Evolutionary conservation across 2,888 invertebrate species (phyloP), one percentile per base, ranked within the genome.

Genomic region (Acanthosepion pharaonis): DNA sequence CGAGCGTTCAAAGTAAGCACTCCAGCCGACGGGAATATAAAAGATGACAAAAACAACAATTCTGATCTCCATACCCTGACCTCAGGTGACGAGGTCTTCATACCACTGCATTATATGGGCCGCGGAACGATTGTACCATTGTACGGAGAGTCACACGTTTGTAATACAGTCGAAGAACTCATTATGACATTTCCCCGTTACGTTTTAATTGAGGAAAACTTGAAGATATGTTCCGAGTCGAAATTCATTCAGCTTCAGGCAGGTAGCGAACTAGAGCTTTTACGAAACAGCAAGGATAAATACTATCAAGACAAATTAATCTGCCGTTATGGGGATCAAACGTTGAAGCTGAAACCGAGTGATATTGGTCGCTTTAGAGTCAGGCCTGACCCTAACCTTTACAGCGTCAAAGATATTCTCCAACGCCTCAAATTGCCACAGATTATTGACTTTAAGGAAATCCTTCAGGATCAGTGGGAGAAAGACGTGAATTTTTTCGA

Each of bases 311-410:
- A 51, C 8, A 92, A 49, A 20, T 28, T 92, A 25, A 49, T 92
- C 23, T 51, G 48, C 23, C 48, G 49, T 11, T 92, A 92, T 1
- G 49, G 92, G 23, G 92, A 25, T 2, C n/a, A 92, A 20, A 49
- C 92, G 15, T 51, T 92, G 9, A 8, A 51, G 11, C 23, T 92
- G 25, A 49, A 28, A 8, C 28, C 92, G 9, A 92, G 92, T 33
- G 28, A n/a, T 51, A 92, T 92, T n/a, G 92, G 92, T 11, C 49
- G 51, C 28, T 92, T 92, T 51, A 25, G 51, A 20, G 49, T 51
- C 28, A 92, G 49, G 25, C 92, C 92, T 48, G 92, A 92, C 92
- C 92, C 92, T 20, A 92, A 92, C 23, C 49, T 48, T 51, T 92
- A 92, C 92, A 92, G 28, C n/a, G 48, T 92, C n/a, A 92, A 92